phyloP scores from a whole-genome alignment of 2,113 vertebrate genomes.

The Symphodus melops region DNA sequence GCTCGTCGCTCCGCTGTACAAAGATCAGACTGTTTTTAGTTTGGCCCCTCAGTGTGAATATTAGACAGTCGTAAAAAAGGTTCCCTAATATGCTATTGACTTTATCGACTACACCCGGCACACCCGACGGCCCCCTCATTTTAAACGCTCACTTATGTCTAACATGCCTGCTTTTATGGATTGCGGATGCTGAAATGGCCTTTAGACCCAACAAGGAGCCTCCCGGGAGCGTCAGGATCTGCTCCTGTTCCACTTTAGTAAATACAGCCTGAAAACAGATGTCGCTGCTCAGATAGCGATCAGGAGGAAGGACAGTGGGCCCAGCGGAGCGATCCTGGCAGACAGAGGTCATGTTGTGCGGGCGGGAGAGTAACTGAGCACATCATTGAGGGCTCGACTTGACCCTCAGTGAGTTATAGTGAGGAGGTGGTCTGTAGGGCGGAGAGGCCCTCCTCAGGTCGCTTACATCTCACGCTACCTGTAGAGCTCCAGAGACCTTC shows the following conservation, averaged over 20 bases:
- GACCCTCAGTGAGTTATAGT: conserved; percentile 62
- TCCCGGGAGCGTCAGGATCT: conserved; percentile 52
- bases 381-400: conserved; percentile 56
- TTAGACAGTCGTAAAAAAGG: background rate
- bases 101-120: background rate
- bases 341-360: conserved; percentile 61
- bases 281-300: conserved; percentile 51
- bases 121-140: conserved; percentile 28
- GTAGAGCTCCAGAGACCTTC: conserved; percentile 21
- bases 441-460: conserved; percentile 49
- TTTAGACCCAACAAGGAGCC: conserved; percentile 52
- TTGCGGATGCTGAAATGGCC: conserved; percentile 53
- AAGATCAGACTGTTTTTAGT: no score
- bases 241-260: conserved; percentile 56
- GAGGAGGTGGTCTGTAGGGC: conserved; percentile 47
- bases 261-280: conserved; percentile 68
- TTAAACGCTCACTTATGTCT: conserved; percentile 42
- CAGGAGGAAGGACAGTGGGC: conserved; percentile 51
- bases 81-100: background rate
- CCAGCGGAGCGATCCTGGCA: conserved; percentile 47
- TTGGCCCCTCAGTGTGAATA: background rate
- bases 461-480: conserved; percentile 60
- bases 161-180: conserved; percentile 59
- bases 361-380: conserved; percentile 58
- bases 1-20: no score